A percentile compares a stretch with the other conserved stretches of the same genome.
Conservation (phyloP, 2,888 invertebrate species). For the Aspidiotus rigidus region DNA sequence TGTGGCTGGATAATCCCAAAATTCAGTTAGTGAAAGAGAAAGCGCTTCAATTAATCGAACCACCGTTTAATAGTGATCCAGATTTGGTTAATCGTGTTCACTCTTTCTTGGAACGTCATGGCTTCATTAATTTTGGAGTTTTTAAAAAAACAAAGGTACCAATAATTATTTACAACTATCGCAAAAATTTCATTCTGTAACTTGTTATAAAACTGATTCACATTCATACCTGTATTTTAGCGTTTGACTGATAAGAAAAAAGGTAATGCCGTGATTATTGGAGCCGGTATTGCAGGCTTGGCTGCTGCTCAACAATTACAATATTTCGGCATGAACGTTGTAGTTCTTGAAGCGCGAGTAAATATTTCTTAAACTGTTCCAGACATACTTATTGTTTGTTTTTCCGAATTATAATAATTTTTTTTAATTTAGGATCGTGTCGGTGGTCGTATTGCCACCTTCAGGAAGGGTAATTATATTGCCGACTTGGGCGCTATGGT, state of each 20-base stretch:
- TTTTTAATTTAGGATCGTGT: conserved; percentile 62
- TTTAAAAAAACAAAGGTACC: conserved; percentile 76
- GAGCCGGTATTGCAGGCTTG: conserved; percentile 84
- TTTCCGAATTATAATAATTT: not conserved
- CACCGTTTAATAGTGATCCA: conserved; percentile 88
- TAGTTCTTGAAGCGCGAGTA: conserved; percentile 68
- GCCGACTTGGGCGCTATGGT: conserved; percentile 89
- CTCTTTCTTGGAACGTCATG: conserved; percentile 87
- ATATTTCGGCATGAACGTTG: conserved; percentile 92
- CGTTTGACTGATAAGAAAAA: conserved; percentile 42
- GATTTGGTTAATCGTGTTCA: conserved; percentile 74
- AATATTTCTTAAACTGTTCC: conserved; percentile 32
- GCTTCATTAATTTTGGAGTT: conserved; percentile 95
- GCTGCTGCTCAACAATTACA: conserved; percentile 90
- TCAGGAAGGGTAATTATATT: conserved; percentile 75
- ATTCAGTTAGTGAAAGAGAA: conserved; percentile 76
- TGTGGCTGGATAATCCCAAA: conserved; percentile 94
- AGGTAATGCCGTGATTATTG: conserved; percentile 55
- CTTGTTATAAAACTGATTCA: not conserved
- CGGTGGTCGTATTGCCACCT: conserved; percentile 93
- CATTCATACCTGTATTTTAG: not conserved
- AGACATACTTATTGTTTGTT: conserved; percentile 2
- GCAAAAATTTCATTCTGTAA: not conserved
- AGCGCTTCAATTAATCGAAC: conserved; percentile 65
- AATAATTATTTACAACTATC: not conserved